Evolutionary conservation across 2,113 vertebrate species (phyloP).

Genomic region (Pluvialis apricaria): DNA sequence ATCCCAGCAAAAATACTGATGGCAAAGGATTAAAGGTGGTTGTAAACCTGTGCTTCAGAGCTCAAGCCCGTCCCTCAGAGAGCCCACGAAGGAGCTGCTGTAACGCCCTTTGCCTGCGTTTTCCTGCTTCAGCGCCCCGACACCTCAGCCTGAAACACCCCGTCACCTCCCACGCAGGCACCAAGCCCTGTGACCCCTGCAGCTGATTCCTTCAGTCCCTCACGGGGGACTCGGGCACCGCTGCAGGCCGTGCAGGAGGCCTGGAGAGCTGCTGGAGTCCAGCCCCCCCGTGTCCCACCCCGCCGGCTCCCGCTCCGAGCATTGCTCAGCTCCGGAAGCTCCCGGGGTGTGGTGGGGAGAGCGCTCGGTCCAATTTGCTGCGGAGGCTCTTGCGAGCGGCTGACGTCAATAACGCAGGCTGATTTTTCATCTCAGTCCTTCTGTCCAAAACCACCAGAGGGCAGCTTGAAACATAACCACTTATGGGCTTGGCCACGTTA

Average conservation of each 20-base stretch:
- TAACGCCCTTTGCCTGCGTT: fast-evolving
- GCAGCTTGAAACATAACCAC: neutral
- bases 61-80: neutral
- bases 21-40: neutral
- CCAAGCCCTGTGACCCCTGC: neutral
- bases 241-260: neutral
- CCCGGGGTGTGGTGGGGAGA: neutral
- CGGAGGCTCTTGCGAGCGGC: neutral
- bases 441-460: conserved; percentile 1
- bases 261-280: fast-evolving
- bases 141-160: neutral
- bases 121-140: neutral
- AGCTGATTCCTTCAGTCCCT: fast-evolving
- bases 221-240: neutral
- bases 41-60: neutral
- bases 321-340: fast-evolving
- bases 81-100: neutral
- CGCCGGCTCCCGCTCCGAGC: fast-evolving
- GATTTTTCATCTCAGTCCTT: neutral
- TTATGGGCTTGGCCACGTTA: fast-evolving
- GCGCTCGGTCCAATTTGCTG: fast-evolving
- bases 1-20: neutral
- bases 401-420: neutral
- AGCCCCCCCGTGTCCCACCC: neutral
- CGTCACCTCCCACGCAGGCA: neutral